Evolutionary conservation across 1,140 invertebrate species (phyloP), one percentile per base, ranked within the genome.

Genomic region (Riptortus pedestris): DNA sequence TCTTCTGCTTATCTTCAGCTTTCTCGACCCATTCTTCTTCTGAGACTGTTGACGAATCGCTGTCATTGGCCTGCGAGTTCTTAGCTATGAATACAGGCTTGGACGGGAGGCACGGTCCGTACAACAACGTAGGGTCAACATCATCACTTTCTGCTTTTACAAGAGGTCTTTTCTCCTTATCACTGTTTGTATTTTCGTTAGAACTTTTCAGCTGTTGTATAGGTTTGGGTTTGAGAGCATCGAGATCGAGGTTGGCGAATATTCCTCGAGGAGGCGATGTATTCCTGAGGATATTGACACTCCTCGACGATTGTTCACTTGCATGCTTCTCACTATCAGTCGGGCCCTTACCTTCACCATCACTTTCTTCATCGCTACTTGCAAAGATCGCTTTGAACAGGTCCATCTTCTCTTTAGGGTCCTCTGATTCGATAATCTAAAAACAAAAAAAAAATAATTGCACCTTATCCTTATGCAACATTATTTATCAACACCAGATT

Each of bases 231-330:
- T 61, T 66, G 63, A 67, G 9, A 69, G 58, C 57, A 66, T 85
- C 82, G 14, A 86, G 78, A 74, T 87, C 83, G 24, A 90, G 73
- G 65, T 86, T 83, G 0, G 85, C 85, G 70, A 90, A 90, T 60
- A 88, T 85, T 1, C 85, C 86, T 65, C 82, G 77, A 0, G 84
- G 81, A 1, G 85, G 84, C 4, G 84, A 86, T 11, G 74, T 79
- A 63, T 86, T 87, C 60, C 83, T 77, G 66, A 82, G 73, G 0
- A 77, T 55, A 71, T 81, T 82, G 18, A 74, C 69, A 4, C 73
- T 29, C n/a, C 22, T 71, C 0, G 65, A 67, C 1, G 74, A 67
- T 38, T 69, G 63, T 58, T 74, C 71, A 11, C 69, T 33, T 69
- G 66, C 57, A 72, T 72, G 48, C 71, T 60, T 4, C 72, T 51